Conservation (phyloP, 2,113 vertebrate genomes). For the Notiomystis cincta region DNA sequence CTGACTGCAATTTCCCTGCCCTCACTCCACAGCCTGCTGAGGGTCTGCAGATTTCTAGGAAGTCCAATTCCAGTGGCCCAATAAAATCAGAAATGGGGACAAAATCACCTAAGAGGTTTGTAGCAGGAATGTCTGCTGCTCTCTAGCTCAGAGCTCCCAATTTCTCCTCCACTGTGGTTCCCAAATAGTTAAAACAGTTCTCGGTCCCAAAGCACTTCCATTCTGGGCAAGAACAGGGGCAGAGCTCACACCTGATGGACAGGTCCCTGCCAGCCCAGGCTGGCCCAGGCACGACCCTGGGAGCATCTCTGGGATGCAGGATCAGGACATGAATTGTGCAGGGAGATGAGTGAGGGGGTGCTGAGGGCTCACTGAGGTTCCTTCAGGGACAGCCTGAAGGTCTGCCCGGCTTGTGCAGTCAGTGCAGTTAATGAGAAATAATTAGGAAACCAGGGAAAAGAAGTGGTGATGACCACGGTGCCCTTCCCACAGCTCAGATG, state of each 20-base stretch:
- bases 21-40: too few species aligned
- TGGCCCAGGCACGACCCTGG: neutral
- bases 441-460: fast-evolving
- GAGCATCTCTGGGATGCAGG: neutral
- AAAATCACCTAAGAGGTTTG: neutral
- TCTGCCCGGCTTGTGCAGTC: neutral
- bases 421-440: neutral
- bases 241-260: neutral
- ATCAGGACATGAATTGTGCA: neutral
- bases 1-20: neutral
- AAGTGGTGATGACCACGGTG: fast-evolving
- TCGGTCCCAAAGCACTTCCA: neutral
- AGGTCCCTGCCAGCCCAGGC: neutral
- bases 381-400: neutral
- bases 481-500: fast-evolving
- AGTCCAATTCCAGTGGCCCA: too few species aligned
- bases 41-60: neutral
- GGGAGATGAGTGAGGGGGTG: neutral
- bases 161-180: fast-evolving
- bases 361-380: neutral
- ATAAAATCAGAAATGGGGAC: neutral
- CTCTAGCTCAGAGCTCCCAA: neutral
- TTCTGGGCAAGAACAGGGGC: too few species aligned
- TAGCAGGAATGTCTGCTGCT: neutral
- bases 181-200: neutral